Base-by-base conservation (phyloP, 2,797 vertebrate species). In the Zalophus californianus region DNA sequence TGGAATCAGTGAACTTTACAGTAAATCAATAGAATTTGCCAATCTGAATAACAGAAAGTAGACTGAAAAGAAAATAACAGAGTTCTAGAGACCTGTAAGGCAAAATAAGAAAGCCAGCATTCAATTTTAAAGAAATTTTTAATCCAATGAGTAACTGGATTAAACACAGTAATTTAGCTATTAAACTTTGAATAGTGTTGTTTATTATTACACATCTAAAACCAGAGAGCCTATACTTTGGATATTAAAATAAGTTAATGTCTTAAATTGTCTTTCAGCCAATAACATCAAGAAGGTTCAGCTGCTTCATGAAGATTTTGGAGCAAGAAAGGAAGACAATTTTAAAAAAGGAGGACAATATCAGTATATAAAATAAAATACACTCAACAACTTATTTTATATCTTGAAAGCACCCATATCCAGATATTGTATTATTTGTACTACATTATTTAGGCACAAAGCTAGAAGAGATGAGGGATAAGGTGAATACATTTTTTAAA, bases 331-430 rank as follows among this genome's bases (percentile, higher is more conserved):
- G 21, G 15, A 83, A 35, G 32, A 15, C 21, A 90, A 32, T 66
- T 68, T 68, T 10, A 2, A 35, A 35, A 68, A 35, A 35, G 21
- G 15, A 83, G 41, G 32, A 15, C 27, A 90, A 25, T 72, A 85
- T 72, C 38, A 94, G 77, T 29, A 83, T 60, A 44, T 80, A 66
- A 94, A 96, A 68, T 86, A 60, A 96, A 96, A 62, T 86, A 52
- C 21, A 6, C 70, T 32, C 48, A n/a, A 84, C 1, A 50, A 80
- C 44, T 85, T 85, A 87, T n/a, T 89, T 66, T 60, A 78, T 90
- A 90, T 38, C 38, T 86, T 96, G 11, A 96, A 82, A 88, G 41
- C n/a, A 64, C 9, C 32, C 15, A 79, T 62, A 80, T 66, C 62
- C 32, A 75, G 15, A 83, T 68, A 79, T 41, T 77, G 52, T 56